A percentile compares a stretch with the other conserved stretches of the same genome.
These are phyloP conservation scores for Phaetusa simplex DNA, from an alignment of 2,113 vertebrate species.

Conservation along the genomic window DNA sequence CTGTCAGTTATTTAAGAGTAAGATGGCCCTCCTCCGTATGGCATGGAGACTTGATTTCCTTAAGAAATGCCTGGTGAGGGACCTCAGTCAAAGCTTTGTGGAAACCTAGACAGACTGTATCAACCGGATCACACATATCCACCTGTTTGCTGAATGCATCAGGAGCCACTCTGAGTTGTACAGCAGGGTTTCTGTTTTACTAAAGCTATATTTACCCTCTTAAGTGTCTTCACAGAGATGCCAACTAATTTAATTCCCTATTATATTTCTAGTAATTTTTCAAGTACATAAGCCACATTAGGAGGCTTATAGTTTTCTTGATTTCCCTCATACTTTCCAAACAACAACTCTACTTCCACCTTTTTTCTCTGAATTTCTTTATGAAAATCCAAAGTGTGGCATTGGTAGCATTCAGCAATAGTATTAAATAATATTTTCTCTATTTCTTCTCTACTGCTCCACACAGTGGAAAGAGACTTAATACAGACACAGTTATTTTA, in stretches of 20 bases:
- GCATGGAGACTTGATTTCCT: neutral
- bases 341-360: neutral
- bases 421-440: neutral
- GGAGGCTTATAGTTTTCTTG: neutral
- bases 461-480: neutral
- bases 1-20: neutral
- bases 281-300: neutral
- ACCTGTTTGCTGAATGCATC: neutral
- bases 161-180: neutral
- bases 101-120: neutral
- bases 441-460: neutral
- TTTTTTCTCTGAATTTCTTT: neutral
- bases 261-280: neutral
- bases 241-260: neutral
- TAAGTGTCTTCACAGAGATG: neutral
- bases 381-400: neutral
- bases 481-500: neutral
- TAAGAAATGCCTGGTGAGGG: neutral
- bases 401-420: neutral
- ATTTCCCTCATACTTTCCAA: neutral
- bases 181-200: neutral
- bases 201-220: neutral
- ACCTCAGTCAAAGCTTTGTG: neutral
- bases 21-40: neutral
- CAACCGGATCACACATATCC: neutral